Percentiles rank a stretch among this genome's conserved stretches.
Conservation (phyloP, 2,888 invertebrate genomes). For the Homarus gammarus region DNA sequence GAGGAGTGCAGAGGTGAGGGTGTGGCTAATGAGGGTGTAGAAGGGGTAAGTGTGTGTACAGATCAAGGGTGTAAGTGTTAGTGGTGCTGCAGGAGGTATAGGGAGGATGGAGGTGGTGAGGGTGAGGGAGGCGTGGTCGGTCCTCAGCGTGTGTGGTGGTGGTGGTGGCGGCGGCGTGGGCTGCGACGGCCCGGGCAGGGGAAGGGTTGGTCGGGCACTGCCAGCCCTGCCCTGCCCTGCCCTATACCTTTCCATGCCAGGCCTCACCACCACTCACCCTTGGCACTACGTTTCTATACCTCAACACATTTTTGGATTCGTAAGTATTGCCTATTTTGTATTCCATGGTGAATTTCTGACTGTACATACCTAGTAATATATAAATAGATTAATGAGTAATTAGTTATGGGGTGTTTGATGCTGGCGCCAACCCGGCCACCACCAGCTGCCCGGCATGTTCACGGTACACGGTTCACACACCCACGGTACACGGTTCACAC, state of each 20-base stretch:
- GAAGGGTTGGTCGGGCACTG: slow-evolving; percentile 43
- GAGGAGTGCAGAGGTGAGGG: background rate
- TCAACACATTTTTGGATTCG: too few species aligned
- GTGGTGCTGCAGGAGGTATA: too few species aligned
- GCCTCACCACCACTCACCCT: background rate
- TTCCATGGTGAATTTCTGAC: too few species aligned
- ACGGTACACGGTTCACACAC: background rate
- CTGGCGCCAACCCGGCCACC: background rate
- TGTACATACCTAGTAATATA: background rate
- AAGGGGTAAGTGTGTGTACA: background rate
- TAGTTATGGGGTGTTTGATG: background rate
- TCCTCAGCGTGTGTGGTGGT: slow-evolving; percentile 13
- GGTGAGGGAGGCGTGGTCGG: background rate
- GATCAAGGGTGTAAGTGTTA: background rate
- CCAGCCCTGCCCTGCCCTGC: background rate
- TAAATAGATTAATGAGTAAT: background rate
- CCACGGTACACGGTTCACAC: too few species aligned
- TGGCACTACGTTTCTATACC: background rate
- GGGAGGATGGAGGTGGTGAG: background rate
- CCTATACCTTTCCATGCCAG: background rate
- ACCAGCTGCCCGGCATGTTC: background rate
- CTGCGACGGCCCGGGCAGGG: slow-evolving; percentile 8
- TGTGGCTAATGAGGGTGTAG: background rate
- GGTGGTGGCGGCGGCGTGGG: background rate
- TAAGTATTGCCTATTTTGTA: too few species aligned